A percentile compares a stretch with the other conserved stretches of the same genome.
Conservation (phyloP, 2,888 invertebrate species). For the Eupithecia vulgata region DNA sequence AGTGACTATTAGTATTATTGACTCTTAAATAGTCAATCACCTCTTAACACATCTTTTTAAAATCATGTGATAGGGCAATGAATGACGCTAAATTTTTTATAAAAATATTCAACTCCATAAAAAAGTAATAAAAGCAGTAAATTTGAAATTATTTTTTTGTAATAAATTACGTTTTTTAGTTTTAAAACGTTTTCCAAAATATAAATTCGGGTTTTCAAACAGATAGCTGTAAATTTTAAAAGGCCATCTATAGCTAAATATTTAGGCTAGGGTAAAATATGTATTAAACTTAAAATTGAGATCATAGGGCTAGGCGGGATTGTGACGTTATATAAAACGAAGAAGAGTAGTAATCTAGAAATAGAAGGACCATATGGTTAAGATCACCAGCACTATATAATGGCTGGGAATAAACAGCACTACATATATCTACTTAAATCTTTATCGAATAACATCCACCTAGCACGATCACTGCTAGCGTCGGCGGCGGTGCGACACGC, state of each 20-base stretch:
- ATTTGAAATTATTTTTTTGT: conserved; percentile 8
- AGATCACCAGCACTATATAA: not conserved
- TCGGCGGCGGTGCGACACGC: too few species aligned
- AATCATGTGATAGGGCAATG: not conserved
- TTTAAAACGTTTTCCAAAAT: not conserved
- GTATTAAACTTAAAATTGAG: not conserved
- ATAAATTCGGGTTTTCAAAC: not conserved
- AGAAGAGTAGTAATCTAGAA: not conserved
- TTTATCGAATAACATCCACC: not conserved
- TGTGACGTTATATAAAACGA: not conserved
- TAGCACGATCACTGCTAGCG: not conserved
- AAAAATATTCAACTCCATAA: conserved; percentile 29
- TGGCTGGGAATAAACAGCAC: not conserved
- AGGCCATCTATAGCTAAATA: not conserved
- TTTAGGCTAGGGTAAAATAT: not conserved
- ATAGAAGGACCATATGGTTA: not conserved
- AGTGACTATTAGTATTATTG: too few species aligned
- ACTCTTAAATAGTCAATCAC: not conserved
- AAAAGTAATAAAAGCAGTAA: conserved; percentile 30
- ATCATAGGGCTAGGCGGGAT: not conserved
- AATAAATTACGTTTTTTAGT: not conserved
- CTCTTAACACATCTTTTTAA: not conserved
- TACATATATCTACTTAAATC: not conserved
- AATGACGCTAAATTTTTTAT: conserved; percentile 21
- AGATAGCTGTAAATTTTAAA: not conserved